Evolutionary conservation across 1,140 invertebrate genomes (phyloP).

Genomic region (Polyergus mexicanus): DNA sequence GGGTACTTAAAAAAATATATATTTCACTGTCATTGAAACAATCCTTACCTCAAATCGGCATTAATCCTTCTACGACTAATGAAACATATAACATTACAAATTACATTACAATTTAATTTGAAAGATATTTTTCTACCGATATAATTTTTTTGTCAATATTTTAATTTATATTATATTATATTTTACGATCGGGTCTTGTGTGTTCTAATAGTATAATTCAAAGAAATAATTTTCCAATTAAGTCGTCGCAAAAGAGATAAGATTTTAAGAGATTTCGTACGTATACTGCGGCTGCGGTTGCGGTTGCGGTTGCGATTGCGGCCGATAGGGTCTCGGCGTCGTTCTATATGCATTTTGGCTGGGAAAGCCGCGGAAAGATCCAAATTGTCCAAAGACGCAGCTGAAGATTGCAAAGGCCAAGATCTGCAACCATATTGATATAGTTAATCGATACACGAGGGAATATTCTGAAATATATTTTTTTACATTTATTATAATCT

Average conservation of each 20-base stretch:
- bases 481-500: background rate
- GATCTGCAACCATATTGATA: constrained; percentile 77
- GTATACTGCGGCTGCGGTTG: constrained; percentile 74
- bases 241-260: background rate
- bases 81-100: background rate
- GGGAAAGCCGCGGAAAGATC: constrained; percentile 74
- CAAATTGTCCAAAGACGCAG: constrained; percentile 79
- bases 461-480: background rate
- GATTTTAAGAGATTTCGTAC: constrained; percentile 60
- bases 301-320: constrained; percentile 71
- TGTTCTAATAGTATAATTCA: background rate
- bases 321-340: constrained; percentile 75
- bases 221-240: background rate
- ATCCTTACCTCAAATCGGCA: background rate
- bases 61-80: background rate
- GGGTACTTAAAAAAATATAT: background rate
- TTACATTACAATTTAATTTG: background rate
- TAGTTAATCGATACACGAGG: background rate
- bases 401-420: constrained; percentile 77
- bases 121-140: background rate
- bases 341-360: constrained; percentile 73
- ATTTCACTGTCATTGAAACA: background rate
- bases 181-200: background rate
- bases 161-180: background rate
- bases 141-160: background rate